Conservation (phyloP, 2,888 invertebrate genomes). For the Halictus ligatus region DNA sequence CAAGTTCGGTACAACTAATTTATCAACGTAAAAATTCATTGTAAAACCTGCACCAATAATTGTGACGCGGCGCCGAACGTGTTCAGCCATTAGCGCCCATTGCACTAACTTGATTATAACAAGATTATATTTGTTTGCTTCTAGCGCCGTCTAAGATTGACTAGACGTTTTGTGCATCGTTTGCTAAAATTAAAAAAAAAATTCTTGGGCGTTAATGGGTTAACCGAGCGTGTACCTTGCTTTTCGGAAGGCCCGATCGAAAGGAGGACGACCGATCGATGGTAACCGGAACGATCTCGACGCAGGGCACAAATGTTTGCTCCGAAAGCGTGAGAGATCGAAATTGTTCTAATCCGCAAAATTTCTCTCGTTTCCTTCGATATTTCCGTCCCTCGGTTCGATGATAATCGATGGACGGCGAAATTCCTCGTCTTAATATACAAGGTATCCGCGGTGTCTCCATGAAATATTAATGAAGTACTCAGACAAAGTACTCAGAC, state of each 20-base stretch:
- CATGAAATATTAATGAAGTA: conserved; percentile 23
- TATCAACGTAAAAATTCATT: too few species aligned
- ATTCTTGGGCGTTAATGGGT: too few species aligned
- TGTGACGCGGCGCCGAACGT: too few species aligned
- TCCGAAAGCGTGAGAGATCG: not conserved
- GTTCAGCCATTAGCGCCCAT: too few species aligned
- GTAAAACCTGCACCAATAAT: too few species aligned
- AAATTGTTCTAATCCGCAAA: not conserved
- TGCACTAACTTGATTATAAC: too few species aligned
- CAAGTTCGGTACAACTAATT: too few species aligned
- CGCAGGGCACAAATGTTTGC: not conserved
- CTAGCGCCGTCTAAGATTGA: too few species aligned
- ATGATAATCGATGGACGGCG: conserved; percentile 11
- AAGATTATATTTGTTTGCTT: too few species aligned
- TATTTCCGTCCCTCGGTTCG: not conserved
- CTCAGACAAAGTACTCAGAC: conserved; percentile 15
- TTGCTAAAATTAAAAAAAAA: too few species aligned
- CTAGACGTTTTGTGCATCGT: too few species aligned
- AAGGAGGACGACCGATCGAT: not conserved
- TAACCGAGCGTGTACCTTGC: not conserved
- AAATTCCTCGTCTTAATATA: conserved; percentile 10
- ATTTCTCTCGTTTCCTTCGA: not conserved
- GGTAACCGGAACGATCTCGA: not conserved
- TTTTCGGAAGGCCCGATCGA: too few species aligned
- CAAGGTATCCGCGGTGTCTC: not conserved